Evolutionary conservation across 2,888 invertebrate genomes (phyloP).

Genomic region (Euphydryas editha): DNA sequence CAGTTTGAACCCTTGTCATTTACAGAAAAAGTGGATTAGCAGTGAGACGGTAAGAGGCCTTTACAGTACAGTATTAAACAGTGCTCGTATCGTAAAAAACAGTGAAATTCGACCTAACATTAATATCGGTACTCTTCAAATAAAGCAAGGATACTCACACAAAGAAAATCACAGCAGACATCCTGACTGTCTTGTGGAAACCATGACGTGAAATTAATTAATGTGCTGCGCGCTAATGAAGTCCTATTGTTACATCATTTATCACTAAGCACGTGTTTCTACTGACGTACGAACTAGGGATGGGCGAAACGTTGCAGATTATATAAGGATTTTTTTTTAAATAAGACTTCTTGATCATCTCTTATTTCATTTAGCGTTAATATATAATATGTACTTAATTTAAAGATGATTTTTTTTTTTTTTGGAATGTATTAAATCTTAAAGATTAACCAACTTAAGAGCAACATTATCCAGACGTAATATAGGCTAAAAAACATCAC

Average conservation of each 20-base stretch:
- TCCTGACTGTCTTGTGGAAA: neutral
- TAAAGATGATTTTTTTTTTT: too few relatives aligned
- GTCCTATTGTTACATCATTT: constrained; percentile 68
- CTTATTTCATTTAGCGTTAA: too few relatives aligned
- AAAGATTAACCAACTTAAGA: too few relatives aligned
- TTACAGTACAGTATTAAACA: too few relatives aligned
- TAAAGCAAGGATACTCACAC: neutral
- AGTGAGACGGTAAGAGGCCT: too few relatives aligned
- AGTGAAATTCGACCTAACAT: neutral
- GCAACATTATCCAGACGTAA: too few relatives aligned
- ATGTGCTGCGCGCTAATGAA: constrained; percentile 66
- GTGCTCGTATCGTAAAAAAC: neutral
- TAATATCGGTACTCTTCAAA: neutral
- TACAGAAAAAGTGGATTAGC: too few relatives aligned
- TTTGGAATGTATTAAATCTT: too few relatives aligned
- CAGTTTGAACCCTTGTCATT: too few relatives aligned
- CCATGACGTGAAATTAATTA: constrained; percentile 63
- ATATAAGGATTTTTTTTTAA: neutral
- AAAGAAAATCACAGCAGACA: neutral
- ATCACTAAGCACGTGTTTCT: constrained; percentile 48
- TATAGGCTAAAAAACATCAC: too few relatives aligned
- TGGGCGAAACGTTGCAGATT: neutral
- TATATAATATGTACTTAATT: too few relatives aligned
- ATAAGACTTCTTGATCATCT: neutral
- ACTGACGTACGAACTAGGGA: constrained; percentile 4